A percentile compares a stretch with the other conserved stretches of the same genome.
Evolutionary conservation across 1,140 invertebrate species (phyloP).

Genomic region (Agrypnia vestita): DNA sequence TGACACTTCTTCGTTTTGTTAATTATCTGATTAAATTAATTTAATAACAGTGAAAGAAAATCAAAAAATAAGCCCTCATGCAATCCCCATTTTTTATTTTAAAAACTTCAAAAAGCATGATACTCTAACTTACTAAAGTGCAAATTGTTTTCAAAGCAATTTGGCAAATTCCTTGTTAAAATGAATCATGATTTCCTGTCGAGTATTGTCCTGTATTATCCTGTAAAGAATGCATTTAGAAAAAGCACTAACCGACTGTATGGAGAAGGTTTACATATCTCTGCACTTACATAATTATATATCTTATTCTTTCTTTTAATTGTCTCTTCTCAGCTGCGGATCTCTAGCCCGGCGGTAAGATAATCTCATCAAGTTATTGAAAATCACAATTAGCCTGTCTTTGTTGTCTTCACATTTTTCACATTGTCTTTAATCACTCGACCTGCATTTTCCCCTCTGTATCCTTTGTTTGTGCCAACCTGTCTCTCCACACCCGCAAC

Average conservation of each 20-base stretch:
- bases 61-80: no score
- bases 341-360: slow-evolving; percentile 61
- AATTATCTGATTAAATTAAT: no score
- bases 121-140: no score
- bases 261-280: background rate
- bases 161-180: no score
- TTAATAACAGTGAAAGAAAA: no score
- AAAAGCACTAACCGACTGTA: slow-evolving; percentile 1
- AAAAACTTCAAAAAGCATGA: no score
- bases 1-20: no score
- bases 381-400: slow-evolving; percentile 53
- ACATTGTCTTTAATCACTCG: slow-evolving; percentile 42
- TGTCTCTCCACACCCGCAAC: slow-evolving; percentile 34
- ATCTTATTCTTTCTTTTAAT: slow-evolving; percentile 58
- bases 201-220: no score
- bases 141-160: no score
- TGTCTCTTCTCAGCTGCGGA: slow-evolving; percentile 60
- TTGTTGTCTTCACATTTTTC: slow-evolving; percentile 48
- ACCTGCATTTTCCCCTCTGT: slow-evolving; percentile 52
- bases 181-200: no score
- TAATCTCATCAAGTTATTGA: slow-evolving; percentile 59
- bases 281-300: slow-evolving; percentile 44
- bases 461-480: slow-evolving; percentile 45
- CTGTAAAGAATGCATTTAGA: background rate
- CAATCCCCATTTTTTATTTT: no score